Base-by-base conservation (phyloP, 2,797 vertebrate species). In the Sebastes nivosus region DNA sequence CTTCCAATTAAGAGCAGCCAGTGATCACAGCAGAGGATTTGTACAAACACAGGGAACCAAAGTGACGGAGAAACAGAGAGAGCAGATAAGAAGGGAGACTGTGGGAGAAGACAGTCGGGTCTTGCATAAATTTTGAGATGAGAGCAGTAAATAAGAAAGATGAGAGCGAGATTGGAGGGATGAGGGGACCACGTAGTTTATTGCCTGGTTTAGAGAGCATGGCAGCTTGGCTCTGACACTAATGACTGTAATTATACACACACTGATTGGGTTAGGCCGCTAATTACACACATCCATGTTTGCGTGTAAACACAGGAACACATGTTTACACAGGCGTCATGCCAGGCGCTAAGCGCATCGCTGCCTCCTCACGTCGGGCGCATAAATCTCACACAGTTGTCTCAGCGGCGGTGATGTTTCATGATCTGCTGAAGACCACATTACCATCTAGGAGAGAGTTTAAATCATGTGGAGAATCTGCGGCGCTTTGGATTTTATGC, bases 201-300 rank as follows among this genome's bases (percentile, higher is more conserved):
- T 89, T 87, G 92, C 89, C 83, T 89, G 84, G 90, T 91, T 94
- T 93, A 89, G 89, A 91, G 93, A 91, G 89, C 90, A 89, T 80
- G 92, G 90, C 88, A 86, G 91, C 93, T 92, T 87, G 89, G 89
- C 90, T 92, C 77, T 87, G 90, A 93, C 92, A 85, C 90, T 94
- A 94, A 94, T 93, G 91, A 92, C 91, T 93, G 90, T 93, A 94
- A 95, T 95, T 94, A 95, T 88, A 89, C 87, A 93, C 89, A 91
- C 89, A 77, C 92, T 94, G 94, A 95, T 95, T 95, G 90, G 93
- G 94, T 94, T 94, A 95, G 89, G 91, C 90, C 80, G 83, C 92
- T 95, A 94, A 95, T 95, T 95, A 92, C 91, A 93, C 93, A 88
- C 90, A 78, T 87, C 81, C 89, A 58, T 85, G 91, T 93, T 92